phyloP scores from a whole-genome alignment of 1,140 invertebrate genomes.

The Rhysida immarginata region DNA sequence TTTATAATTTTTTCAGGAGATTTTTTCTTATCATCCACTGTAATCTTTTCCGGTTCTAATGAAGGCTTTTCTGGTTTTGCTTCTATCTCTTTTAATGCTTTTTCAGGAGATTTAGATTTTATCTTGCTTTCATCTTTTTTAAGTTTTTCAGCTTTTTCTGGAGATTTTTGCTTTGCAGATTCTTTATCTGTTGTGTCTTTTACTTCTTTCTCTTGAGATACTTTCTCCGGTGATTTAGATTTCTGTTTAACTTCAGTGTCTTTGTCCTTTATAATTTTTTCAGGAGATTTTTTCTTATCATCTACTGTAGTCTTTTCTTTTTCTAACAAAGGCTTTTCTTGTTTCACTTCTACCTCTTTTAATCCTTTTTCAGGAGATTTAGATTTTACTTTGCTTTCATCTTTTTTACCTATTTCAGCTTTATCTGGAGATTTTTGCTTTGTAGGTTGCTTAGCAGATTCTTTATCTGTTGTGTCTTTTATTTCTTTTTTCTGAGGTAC shows the following conservation, averaged over 20 bases:
- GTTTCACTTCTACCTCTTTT: not conserved
- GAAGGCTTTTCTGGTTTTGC: constrained; percentile 11
- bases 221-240: constrained; percentile 6
- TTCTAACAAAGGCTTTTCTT: constrained; percentile 2
- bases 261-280: constrained; percentile 2
- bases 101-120: not conserved
- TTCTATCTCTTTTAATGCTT: too few species aligned
- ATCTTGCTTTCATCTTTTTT: constrained; percentile 11
- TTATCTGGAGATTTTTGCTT: constrained; percentile 15
- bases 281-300: constrained; percentile 6
- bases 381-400: constrained; percentile 9
- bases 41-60: constrained; percentile 16
- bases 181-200: constrained; percentile 12
- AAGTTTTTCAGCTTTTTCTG: constrained; percentile 10
- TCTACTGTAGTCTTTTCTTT: not conserved
- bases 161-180: constrained; percentile 8
- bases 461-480: constrained; percentile 1
- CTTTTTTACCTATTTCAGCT: too few species aligned
- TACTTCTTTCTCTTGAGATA: constrained; percentile 20
- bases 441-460: constrained; percentile 15
- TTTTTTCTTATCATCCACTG: constrained; percentile 8
- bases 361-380: constrained; percentile 10
- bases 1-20: not conserved
- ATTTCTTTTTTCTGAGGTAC: too few species aligned
- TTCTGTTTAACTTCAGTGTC: constrained; percentile 1